These are phyloP conservation scores for Bujurquina vittata DNA, from an alignment of 2,113 vertebrate genomes.

Conservation along the genomic window DNA sequence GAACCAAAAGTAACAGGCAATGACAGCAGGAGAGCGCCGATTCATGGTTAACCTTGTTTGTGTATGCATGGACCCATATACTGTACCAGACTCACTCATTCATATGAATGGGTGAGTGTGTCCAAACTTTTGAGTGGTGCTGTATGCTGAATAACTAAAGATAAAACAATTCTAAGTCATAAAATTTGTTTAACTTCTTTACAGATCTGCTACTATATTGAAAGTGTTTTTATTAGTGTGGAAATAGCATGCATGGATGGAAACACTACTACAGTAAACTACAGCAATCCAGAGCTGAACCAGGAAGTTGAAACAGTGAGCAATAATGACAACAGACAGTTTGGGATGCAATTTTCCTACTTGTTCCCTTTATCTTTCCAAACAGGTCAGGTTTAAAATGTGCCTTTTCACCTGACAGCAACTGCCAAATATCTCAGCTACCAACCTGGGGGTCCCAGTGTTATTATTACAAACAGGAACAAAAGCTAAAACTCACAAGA, in stretches of 20 bases:
- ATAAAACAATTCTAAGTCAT: neutral
- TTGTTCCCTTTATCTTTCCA: neutral
- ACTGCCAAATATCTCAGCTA: neutral
- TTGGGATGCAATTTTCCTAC: neutral
- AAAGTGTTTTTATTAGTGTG: conserved; percentile 1
- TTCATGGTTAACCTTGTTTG: neutral
- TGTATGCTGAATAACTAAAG: neutral
- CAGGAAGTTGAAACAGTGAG: neutral
- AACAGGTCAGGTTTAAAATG: neutral
- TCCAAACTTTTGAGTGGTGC: too few species aligned
- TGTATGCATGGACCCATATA: neutral
- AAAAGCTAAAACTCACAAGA: neutral
- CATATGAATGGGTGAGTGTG: too few species aligned
- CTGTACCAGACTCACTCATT: too few species aligned
- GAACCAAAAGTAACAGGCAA: neutral
- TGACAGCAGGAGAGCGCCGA: neutral
- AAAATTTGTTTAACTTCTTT: neutral
- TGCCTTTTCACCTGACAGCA: neutral
- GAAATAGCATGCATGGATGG: neutral
- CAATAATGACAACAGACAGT: neutral
- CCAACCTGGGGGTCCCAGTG: neutral
- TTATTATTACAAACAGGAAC: neutral
- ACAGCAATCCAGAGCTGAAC: neutral
- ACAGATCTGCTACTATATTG: neutral
- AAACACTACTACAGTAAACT: neutral